These are phyloP conservation scores for Adelognathus sp. DNA, from an alignment of 2,888 invertebrate genomes.

Conservation along the genomic window DNA sequence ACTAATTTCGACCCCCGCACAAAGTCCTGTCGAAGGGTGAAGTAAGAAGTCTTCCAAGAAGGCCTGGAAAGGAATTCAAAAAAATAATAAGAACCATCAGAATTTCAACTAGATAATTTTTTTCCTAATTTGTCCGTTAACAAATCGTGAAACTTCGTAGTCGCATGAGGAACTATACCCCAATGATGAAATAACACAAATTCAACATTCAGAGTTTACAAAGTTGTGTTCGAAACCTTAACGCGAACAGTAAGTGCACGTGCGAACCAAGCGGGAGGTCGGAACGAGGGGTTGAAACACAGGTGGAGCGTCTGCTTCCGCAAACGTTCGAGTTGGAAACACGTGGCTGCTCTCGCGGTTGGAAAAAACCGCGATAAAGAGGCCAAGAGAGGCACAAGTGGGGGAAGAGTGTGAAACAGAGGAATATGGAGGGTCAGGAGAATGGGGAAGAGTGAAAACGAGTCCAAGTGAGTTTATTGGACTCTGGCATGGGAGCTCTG, in stretches of 20 bases:
- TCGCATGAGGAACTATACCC: too few species aligned
- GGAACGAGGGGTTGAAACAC: slow-evolving; percentile 29
- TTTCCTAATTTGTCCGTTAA: too few species aligned
- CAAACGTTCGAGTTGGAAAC: slow-evolving; percentile 27
- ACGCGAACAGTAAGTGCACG: background rate
- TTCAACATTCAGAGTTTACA: too few species aligned
- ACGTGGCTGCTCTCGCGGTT: slow-evolving; percentile 32
- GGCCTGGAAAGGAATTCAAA: background rate
- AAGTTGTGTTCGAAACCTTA: background rate
- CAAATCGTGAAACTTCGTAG: slow-evolving; percentile 8
- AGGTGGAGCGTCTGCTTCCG: slow-evolving; percentile 35
- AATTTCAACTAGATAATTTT: background rate
- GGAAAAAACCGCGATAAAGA: slow-evolving; percentile 6
- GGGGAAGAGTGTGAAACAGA: background rate
- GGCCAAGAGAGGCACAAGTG: background rate
- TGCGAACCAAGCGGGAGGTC: background rate
- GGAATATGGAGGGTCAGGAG: background rate
- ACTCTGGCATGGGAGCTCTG: slow-evolving; percentile 7
- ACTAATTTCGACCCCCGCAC: too few species aligned
- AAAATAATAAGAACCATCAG: background rate
- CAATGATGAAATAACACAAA: background rate
- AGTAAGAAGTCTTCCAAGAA: slow-evolving; percentile 60
- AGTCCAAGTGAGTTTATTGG: slow-evolving; percentile 37
- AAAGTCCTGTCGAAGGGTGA: slow-evolving; percentile 45
- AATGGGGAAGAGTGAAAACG: slow-evolving; percentile 13